Conservation (phyloP, 2,113 vertebrate genomes). For the Sisor rabdophorus region DNA sequence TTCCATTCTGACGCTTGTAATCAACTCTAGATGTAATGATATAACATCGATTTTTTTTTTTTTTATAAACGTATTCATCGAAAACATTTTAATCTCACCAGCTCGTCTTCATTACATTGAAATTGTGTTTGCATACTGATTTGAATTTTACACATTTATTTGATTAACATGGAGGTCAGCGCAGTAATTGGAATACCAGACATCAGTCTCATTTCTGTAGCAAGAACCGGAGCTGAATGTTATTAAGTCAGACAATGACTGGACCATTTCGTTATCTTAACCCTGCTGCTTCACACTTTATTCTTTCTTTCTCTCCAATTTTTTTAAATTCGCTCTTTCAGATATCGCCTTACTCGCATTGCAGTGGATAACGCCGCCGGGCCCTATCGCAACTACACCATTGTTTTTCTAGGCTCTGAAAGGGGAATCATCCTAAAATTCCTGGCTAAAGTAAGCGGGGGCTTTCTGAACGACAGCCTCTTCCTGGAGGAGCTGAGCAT, state of each 20-base stretch:
- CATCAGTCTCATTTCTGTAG: constrained; percentile 38
- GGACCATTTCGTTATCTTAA: constrained; percentile 20
- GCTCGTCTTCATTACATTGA: constrained; percentile 39
- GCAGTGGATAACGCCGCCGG: constrained; percentile 88
- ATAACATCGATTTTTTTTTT: constrained; percentile 24
- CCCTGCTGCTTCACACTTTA: not conserved
- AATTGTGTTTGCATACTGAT: constrained; percentile 48
- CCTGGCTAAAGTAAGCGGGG: constrained; percentile 85
- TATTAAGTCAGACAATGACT: constrained; percentile 21
- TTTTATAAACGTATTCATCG: constrained; percentile 19
- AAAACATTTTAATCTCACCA: constrained; percentile 35
- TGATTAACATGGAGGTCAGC: constrained; percentile 43
- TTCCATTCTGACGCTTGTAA: not conserved
- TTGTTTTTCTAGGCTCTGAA: constrained; percentile 95
- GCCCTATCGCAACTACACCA: constrained; percentile 85
- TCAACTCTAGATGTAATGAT: constrained; percentile 24
- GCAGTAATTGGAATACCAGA: constrained; percentile 41
- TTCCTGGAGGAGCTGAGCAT: constrained; percentile 95
- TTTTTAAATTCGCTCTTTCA: constrained; percentile 58
- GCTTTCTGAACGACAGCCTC: constrained; percentile 92
- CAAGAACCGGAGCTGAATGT: not conserved
- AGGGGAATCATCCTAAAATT: constrained; percentile 97
- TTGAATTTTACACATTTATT: constrained; percentile 43
- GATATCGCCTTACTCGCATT: constrained; percentile 95
- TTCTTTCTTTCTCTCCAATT: constrained; percentile 3